Evolutionary conservation across 2,113 vertebrate genomes (phyloP), one percentile per base, ranked within the genome.

Genomic region (Apus apus): DNA sequence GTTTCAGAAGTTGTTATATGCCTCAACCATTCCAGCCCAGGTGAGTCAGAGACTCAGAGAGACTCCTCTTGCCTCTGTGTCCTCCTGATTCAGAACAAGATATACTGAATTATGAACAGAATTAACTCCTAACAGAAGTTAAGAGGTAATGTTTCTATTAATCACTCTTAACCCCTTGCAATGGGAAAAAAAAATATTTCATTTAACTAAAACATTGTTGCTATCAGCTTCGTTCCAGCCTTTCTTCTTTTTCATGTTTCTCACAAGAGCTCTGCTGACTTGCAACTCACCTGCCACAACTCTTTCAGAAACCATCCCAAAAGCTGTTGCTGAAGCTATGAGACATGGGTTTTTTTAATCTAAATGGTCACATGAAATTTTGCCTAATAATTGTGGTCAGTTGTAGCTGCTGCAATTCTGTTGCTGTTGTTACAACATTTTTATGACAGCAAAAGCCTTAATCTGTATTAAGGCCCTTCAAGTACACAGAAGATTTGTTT

Each of bases 391-490:
- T 0, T 70, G 67, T 38, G 27, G 46, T 83, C 82, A 80, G 58
- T 50, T 86, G 58, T 43, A 70, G 54, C 60, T 80, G 79, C 60
- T 64, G 51, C 30, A n/a, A 87, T 51, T 77, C 83, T 46, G 17
- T 53, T 66, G 36, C 32, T 83, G 70, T 4, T 87, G n/a, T 58
- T 34, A 22, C 50, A 70, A 80, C 15, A 77, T 84, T 93, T 79
- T 91, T 61, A 16, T 85, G 85, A 67, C 76, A 88, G 53, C 45
- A 84, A 75, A 92, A 72, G 34, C 51, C 51, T 72, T 77, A 56
- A 66, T 38, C 38, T 38, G 10, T 38, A 38, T 38, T 38, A 38
- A 38, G 38, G 38, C 38, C 5, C 23, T 85, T 58, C 22, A 34
- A 85, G 51, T 36, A 77, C 8, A n/a, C 46, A 6, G 25, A 34